A percentile compares a stretch with the other conserved stretches of the same genome.
Conservation (phyloP, 2,113 vertebrate species). For the Oplegnathus fasciatus region DNA sequence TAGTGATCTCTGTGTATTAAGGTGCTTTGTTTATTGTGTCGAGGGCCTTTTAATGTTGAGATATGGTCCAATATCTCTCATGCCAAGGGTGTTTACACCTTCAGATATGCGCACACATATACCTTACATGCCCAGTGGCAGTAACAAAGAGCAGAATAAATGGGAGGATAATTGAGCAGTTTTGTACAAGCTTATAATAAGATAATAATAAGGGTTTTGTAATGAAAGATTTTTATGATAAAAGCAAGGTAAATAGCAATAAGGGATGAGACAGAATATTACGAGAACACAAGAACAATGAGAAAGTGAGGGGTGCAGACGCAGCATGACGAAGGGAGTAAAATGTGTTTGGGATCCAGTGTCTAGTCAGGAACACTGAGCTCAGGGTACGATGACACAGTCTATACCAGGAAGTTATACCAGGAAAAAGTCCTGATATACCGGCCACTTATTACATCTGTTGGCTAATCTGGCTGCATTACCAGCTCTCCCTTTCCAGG, state of each 20-base stretch:
- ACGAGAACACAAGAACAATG: not conserved
- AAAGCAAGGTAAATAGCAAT: conserved; percentile 1
- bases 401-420: not conserved
- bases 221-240: conserved; percentile 25
- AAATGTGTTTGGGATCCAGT: not conserved
- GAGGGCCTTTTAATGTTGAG: conserved; percentile 9
- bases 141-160: conserved; percentile 24
- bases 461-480: not conserved
- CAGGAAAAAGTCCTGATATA: not conserved
- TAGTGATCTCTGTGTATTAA: not conserved
- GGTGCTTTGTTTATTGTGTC: not conserved
- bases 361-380: conserved; percentile 10
- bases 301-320: not conserved
- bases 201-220: conserved; percentile 5
- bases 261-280: not conserved
- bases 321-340: not conserved
- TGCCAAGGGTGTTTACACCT: not conserved
- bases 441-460: not conserved
- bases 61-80: not conserved
- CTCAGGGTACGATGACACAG: conserved; percentile 10
- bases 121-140: not conserved
- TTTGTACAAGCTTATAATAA: not conserved
- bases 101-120: not conserved
- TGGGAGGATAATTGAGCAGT: conserved; percentile 21
- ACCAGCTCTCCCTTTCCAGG: not conserved